These are phyloP conservation scores for Aspidoscelis tigris DNA, from an alignment of 2,113 vertebrate species.

Conservation along the genomic window DNA sequence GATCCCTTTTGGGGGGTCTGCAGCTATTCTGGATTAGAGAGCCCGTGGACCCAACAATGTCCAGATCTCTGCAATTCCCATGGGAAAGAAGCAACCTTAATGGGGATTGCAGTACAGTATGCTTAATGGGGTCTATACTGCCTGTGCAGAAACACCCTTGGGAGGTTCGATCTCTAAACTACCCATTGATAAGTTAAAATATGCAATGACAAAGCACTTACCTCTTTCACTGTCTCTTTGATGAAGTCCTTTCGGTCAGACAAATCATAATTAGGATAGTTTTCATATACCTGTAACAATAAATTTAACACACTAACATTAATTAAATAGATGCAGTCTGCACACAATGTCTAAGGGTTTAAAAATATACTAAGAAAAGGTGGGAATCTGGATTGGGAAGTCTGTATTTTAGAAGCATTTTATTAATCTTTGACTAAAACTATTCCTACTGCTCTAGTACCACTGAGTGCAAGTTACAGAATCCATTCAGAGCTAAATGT, in stretches of 20 bases:
- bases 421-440: slow-evolving; percentile 1
- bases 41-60: too few species aligned
- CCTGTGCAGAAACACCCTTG: too few species aligned
- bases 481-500: background rate
- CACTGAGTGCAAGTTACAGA: background rate
- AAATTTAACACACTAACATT: background rate
- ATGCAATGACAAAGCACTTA: slow-evolving; percentile 67
- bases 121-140: too few species aligned
- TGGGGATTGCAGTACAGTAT: too few species aligned
- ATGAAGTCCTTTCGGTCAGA: slow-evolving; percentile 90
- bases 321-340: background rate
- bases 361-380: background rate
- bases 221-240: slow-evolving; percentile 92
- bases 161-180: background rate
- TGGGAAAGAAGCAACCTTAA: too few species aligned
- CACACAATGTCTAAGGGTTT: background rate
- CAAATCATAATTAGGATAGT: slow-evolving; percentile 90
- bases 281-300: slow-evolving; percentile 88
- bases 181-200: slow-evolving; percentile 10
- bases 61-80: too few species aligned
- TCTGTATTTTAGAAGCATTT: background rate
- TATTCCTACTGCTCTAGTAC: background rate
- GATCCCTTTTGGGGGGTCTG: too few species aligned
- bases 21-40: too few species aligned
- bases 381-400: background rate